Conservation (phyloP, 2,888 invertebrate genomes). For the Cryptocheilus praepositus region DNA sequence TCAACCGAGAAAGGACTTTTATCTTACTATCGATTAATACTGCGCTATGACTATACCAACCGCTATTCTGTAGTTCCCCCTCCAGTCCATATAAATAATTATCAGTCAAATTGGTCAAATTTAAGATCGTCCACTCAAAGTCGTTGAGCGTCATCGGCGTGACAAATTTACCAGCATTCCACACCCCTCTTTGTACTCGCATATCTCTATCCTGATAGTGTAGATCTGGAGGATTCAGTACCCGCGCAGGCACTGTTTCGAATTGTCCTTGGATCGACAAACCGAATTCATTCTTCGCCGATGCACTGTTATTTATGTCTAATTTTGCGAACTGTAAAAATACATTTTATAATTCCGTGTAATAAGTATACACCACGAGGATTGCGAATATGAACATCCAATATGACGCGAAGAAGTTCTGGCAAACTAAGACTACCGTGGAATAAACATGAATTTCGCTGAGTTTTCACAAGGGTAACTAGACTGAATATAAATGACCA, state of each 20-base stretch:
- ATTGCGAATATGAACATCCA: too few species aligned
- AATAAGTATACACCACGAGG: too few species aligned
- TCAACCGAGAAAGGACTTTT: too few species aligned
- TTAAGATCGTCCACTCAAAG: conserved; percentile 76
- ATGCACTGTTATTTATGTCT: conserved; percentile 73
- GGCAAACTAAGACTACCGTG: too few species aligned
- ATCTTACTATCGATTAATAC: too few species aligned
- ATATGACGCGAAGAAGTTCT: too few species aligned
- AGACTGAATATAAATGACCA: too few species aligned
- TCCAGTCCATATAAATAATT: conserved; percentile 56
- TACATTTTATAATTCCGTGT: too few species aligned
- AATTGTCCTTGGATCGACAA: conserved; percentile 85
- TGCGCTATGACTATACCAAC: conserved; percentile 64
- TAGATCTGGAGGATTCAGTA: conserved; percentile 86
- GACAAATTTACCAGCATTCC: conserved; percentile 73
- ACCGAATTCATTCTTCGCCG: conserved; percentile 86
- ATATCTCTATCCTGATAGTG: conserved; percentile 77
- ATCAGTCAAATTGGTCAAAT: too few species aligned
- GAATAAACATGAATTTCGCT: too few species aligned
- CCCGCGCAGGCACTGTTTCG: conserved; percentile 85
- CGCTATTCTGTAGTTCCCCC: conserved; percentile 34
- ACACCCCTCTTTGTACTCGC: conserved; percentile 73
- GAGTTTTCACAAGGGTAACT: too few species aligned
- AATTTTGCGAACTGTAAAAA: too few species aligned
- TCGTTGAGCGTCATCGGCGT: conserved; percentile 54